Base-by-base conservation (phyloP, 2,113 vertebrate genomes). In the Actenoides hombroni region DNA sequence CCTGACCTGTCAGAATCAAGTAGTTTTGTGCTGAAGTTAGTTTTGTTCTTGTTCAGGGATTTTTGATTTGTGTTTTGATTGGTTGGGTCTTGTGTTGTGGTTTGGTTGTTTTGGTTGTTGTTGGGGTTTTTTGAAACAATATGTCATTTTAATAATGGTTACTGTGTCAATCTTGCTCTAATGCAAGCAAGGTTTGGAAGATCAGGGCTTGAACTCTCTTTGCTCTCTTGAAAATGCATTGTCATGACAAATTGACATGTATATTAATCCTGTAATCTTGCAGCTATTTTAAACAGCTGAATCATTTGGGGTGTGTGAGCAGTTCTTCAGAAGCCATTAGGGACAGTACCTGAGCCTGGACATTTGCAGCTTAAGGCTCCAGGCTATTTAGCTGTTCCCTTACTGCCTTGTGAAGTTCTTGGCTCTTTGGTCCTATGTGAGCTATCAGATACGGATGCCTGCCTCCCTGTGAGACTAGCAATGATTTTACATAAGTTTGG, bases 381-480 rank as follows among this genome's bases (percentile, higher is more conserved):
- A 7, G n/a, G 70, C 42, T 81, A 0, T 39, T 81, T 24, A 28
- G 31, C 24, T 35, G 2, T 46, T 61, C 57, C 71, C 46, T 29
- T 12, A 21, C 19, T 60, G 35, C 16, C n/a, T 0, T 8, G 8
- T 28, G 1, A 2, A 21, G 42, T 40, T 3, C 23, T 29, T 54
- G 46, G 14, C 51, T 54, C 37, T 71, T 20, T 49, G 39, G 59
- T 35, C 24, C 54, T 53, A 0, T 2, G 0, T 15, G 40, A 69
- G 51, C 67, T 48, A 25, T 54, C 46, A n/a, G 54, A 6, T 28
- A 4, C 0, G 0, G 15, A 6, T 48, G 24, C 48, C 48, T 79
- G 57, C 13, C 37, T n/a, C 31, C 8, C 3, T 7, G 9, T 28
- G 59, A 65, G 56, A 16, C 64, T 3, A 70, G 64, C 51, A 15